Evolutionary conservation across 2,113 vertebrate species (phyloP), one percentile per base, ranked within the genome.

Genomic region (Eulemur rufifrons): DNA sequence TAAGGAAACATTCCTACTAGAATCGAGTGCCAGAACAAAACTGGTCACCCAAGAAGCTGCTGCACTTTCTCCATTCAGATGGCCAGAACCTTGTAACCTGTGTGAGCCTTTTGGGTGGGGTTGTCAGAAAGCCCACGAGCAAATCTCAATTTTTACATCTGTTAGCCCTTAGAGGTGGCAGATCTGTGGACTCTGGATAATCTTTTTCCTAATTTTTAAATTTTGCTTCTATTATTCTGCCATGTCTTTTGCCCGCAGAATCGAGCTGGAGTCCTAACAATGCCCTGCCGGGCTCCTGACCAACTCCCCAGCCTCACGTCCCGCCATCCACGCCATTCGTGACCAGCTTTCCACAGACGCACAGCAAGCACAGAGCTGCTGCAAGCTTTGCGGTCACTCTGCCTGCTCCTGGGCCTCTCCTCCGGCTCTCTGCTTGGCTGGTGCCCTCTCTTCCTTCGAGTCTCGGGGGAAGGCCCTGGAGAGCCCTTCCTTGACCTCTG

Each of bases 301-400:
- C 37, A 10, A 0, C n/a, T 64, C 20, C 15, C 39, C 52, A 78
- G 61, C 13, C 5, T 42, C 47, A 2, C 0, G 25, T 34, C 63
- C 37, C 9, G 1, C 34, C 9, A 6, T 37, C 27, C 12, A 8
- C 17, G 13, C 37, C 14, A 54, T 37, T 59, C 0, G 1, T 0
- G 3, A 39, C 42, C 13, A 1, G 11, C 37, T 32, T 78, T 69
- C 61, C 3, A 10, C 47, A 42, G 6, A 80, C 32, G 25, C 39
- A 32, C 13, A 5, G 61, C 61, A 25, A 4, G n/a, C 39, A 34
- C 45, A 47, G 77, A 32, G 5, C n/a, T 56, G 54, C 69, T 37
- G 15, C 10, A 6, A 14, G 32, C 61, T 64, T 69, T 45, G 47
- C 23, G 7, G 66, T 10, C 17, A 18, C 18, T n/a, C 17, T 39